Evolutionary conservation across 2,888 invertebrate species (phyloP).

Genomic region (Neocrepidodera transversa): DNA sequence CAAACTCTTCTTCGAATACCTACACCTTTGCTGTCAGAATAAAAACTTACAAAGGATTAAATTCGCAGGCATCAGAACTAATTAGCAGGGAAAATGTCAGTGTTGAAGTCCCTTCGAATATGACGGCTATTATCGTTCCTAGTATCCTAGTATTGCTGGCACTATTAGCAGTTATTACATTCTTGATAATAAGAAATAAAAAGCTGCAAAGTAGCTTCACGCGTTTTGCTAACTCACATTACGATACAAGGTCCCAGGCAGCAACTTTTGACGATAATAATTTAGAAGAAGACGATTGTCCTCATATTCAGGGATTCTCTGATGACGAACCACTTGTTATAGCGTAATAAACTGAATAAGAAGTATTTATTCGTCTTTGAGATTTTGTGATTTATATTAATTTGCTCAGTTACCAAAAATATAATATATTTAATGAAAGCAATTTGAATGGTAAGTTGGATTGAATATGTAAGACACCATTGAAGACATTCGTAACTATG

Average conservation of each 20-base stretch:
- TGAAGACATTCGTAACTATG: no score
- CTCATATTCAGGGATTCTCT: conserved; percentile 85
- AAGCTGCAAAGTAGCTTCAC: conserved; percentile 80
- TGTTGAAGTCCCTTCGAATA: conserved; percentile 38
- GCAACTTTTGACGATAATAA: conserved; percentile 82
- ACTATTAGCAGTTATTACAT: conserved; percentile 67
- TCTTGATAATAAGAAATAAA: conserved; percentile 70
- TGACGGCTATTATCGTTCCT: conserved; percentile 59
- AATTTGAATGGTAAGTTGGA: conserved; percentile 9
- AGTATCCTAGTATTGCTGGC: conserved; percentile 58
- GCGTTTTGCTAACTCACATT: conserved; percentile 83
- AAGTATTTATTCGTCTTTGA: not conserved
- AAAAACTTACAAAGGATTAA: conserved; percentile 68
- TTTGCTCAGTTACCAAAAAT: conserved; percentile 29
- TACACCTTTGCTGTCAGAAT: conserved; percentile 72
- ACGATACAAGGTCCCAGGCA: conserved; percentile 85
- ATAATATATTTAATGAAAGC: conserved; percentile 8
- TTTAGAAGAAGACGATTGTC: conserved; percentile 84
- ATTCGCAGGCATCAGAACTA: conserved; percentile 69
- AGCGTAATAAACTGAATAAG: conserved; percentile 66
- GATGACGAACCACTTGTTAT: conserved; percentile 94
- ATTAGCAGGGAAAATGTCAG: conserved; percentile 54
- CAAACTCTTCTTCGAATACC: conserved; percentile 63
- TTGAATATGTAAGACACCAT: conserved; percentile 7
- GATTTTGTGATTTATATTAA: conserved; percentile 17